Evolutionary conservation across 2,113 vertebrate genomes (phyloP).

Genomic region (Psilopsiagon aymara): DNA sequence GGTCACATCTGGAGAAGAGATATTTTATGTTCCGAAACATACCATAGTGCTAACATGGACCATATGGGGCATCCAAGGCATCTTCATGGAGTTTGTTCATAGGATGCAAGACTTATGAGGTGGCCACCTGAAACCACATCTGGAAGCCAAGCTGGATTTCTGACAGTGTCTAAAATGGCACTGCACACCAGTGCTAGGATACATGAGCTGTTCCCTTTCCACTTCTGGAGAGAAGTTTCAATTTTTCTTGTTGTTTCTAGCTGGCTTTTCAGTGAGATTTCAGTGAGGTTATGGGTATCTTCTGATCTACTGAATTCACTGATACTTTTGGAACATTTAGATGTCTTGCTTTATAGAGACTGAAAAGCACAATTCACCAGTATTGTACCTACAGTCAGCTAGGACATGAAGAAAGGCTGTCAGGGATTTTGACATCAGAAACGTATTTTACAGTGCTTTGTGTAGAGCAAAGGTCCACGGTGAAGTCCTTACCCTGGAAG

Average conservation of each 20-base stretch:
- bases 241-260: not conserved
- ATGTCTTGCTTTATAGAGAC: not conserved
- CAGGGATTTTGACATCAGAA: not conserved
- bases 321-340: not conserved
- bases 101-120: not conserved
- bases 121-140: not conserved
- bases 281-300: not conserved
- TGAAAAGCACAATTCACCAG: not conserved
- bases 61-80: not conserved
- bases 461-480: fast-evolving
- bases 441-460: not conserved
- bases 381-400: not conserved
- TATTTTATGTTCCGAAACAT: not conserved
- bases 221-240: not conserved
- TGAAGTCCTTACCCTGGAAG: slow-evolving; percentile 86
- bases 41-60: not conserved
- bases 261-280: not conserved
- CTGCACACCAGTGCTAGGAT: not conserved
- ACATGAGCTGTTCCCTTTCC: not conserved
- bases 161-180: not conserved
- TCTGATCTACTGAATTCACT: not conserved
- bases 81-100: not conserved
- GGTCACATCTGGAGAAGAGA: not conserved
- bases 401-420: not conserved
- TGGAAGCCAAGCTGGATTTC: not conserved